These are phyloP conservation scores for Apantesis nais DNA, from an alignment of 2,888 invertebrate genomes.

Conservation along the genomic window DNA sequence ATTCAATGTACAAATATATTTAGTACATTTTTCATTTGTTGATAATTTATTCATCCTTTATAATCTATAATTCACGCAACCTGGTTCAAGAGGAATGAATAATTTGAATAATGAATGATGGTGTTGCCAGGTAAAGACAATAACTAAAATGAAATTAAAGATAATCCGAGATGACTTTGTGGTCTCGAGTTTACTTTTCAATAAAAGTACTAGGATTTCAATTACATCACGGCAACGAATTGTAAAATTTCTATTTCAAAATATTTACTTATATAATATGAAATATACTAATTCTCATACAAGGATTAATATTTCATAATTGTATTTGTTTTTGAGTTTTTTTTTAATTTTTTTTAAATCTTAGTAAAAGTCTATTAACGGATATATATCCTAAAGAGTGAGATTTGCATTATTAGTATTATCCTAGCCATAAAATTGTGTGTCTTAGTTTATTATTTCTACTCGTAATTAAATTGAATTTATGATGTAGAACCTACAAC, in stretches of 20 bases:
- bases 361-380: not conserved
- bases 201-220: not conserved
- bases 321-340: not conserved
- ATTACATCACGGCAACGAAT: not conserved
- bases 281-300: too few species aligned
- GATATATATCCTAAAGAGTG: too few species aligned
- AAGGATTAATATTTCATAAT: too few species aligned
- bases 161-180: not conserved
- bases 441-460: not conserved
- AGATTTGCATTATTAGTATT: not conserved
- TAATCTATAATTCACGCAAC: slow-evolving; percentile 3
- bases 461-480: not conserved
- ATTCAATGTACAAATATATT: not conserved
- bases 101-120: slow-evolving; percentile 8
- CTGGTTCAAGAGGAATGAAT: not conserved
- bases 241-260: not conserved
- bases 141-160: slow-evolving; percentile 2
- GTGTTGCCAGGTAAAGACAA: not conserved
- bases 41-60: slow-evolving; percentile 8
- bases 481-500: not conserved
- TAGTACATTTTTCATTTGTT: not conserved
- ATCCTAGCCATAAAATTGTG: not conserved
- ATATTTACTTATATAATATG: not conserved
- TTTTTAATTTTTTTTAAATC: not conserved
- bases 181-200: not conserved